phyloP scores from a whole-genome alignment of 2,113 vertebrate genomes.

The Pterophyllum scalare region DNA sequence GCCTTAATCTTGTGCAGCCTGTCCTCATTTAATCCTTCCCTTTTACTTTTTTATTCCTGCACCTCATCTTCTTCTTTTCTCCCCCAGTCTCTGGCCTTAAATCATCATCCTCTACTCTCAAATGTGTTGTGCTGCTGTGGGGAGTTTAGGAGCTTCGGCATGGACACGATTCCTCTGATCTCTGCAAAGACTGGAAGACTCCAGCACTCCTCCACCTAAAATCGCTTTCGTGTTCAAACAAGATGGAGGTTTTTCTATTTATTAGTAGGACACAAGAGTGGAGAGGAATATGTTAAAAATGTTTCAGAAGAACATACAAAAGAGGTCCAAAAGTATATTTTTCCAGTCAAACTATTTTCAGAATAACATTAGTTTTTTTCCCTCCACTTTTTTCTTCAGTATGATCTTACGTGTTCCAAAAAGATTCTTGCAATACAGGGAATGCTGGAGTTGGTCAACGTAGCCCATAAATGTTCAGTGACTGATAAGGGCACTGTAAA shows the following conservation, averaged over 20 bases:
- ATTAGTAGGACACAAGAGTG: not conserved
- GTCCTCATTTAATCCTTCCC: constrained; percentile 32
- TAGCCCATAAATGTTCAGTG: not conserved
- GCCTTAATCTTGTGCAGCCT: constrained; percentile 3
- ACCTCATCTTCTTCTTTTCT: constrained; percentile 2
- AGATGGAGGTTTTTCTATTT: not conserved
- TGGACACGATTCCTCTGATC: constrained; percentile 57
- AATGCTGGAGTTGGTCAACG: not conserved
- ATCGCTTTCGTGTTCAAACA: not conserved
- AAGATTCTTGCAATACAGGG: not conserved
- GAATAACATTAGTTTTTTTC: not conserved
- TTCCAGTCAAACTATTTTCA: not conserved
- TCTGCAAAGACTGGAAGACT: constrained; percentile 41
- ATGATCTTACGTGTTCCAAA: not conserved
- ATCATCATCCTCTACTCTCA: constrained; percentile 20
- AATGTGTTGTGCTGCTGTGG: constrained; percentile 38
- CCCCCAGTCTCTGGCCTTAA: constrained; percentile 16
- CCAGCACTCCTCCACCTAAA: not conserved
- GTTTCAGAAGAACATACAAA: not conserved
- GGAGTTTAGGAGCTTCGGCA: constrained; percentile 21
- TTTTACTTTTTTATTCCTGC: not conserved
- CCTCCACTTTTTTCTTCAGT: no score
- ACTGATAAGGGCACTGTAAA: not conserved
- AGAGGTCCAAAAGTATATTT: not conserved
- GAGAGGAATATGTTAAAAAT: not conserved